These are phyloP conservation scores for Arnoldichthys spilopterus DNA, from an alignment of 2,797 vertebrate genomes.

Conservation along the genomic window DNA sequence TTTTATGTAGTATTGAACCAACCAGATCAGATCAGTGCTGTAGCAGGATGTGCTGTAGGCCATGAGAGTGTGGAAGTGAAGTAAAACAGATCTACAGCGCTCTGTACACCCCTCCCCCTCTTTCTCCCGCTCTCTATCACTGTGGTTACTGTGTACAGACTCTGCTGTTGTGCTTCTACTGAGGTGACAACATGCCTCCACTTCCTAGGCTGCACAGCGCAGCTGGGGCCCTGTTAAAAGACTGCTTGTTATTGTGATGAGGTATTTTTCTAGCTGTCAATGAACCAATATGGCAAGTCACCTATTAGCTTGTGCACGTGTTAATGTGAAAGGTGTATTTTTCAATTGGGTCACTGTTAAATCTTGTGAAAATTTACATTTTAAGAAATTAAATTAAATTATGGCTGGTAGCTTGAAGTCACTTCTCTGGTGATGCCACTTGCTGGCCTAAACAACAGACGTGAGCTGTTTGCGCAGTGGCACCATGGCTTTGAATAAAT, in stretches of 20 bases:
- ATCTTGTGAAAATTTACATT: background rate
- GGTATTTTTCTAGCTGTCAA: background rate
- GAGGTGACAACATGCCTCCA: conserved; percentile 40
- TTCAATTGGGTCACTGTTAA: background rate
- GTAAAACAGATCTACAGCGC: conserved; percentile 23
- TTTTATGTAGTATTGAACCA: too few species aligned
- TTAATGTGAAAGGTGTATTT: background rate
- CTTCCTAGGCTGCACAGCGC: conserved; percentile 37
- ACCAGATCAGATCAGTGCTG: background rate
- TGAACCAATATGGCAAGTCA: background rate
- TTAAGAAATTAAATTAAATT: background rate
- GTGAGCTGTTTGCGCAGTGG: conserved; percentile 58
- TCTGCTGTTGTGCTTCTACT: conserved; percentile 36
- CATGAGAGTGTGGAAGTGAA: conserved; percentile 8
- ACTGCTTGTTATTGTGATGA: conserved; percentile 26
- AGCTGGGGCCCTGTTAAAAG: conserved; percentile 43
- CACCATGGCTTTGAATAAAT: conserved; percentile 60
- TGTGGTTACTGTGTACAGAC: conserved; percentile 34
- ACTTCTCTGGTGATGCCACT: conserved; percentile 32
- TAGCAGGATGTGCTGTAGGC: conserved; percentile 1
- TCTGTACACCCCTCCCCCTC: conserved; percentile 6
- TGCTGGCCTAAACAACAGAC: conserved; percentile 52
- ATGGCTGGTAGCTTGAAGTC: conserved; percentile 15
- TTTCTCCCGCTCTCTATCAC: conserved; percentile 24
- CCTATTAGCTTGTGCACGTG: background rate